Base-by-base conservation (phyloP, 2,113 vertebrate genomes). In the Scomber colias region DNA sequence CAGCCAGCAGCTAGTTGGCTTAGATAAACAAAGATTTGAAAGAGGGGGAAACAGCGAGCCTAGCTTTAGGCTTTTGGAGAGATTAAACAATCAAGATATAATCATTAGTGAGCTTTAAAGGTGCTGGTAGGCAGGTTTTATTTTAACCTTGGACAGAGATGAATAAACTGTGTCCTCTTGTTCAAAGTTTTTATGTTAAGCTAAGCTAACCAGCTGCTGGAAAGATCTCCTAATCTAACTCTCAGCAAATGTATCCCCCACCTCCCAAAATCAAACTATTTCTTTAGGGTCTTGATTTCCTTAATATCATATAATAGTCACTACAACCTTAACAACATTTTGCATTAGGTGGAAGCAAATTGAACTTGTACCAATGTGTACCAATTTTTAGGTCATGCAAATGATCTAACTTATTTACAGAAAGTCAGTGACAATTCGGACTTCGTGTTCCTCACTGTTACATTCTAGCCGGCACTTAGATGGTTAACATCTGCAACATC, bases 401-500 rank as follows among this genome's bases (percentile, higher is more conserved):
- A 30, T 16, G 21, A 40, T 46, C 30, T 2, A 4, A 21, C 5
- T 21, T 12, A 15, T 46, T 19, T 5, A 12, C 1, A 16, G 30
- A 55, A 40, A 40, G 35, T 40, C 35, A 40, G 7, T 8, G 35
- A 40, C 7, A 40, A 59, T 16, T 53, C 19, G 11, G 30, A 7
- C 7, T 24, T 5, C 30, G 11, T 21, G 9, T 46, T 12, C 10
- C 16, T 15, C 0, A 4, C 7, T 4, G 12, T 12, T 71, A 14
- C 53, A 30, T 68, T 14, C 35, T 19, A 9, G 3, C 56, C 79
- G 78, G 91, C 60, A 76, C 66, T 15, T 77, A 87, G 67, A 74
- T 45, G 46, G 94, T 94, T 94, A 94, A 93, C 64, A 85, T 85
- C 44, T 71, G 73, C 45, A 77, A 89, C 90, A 93, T 94, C 92